Evolutionary conservation across 2,797 vertebrate genomes (phyloP).

Genomic region (Rousettus madagascariensis): DNA sequence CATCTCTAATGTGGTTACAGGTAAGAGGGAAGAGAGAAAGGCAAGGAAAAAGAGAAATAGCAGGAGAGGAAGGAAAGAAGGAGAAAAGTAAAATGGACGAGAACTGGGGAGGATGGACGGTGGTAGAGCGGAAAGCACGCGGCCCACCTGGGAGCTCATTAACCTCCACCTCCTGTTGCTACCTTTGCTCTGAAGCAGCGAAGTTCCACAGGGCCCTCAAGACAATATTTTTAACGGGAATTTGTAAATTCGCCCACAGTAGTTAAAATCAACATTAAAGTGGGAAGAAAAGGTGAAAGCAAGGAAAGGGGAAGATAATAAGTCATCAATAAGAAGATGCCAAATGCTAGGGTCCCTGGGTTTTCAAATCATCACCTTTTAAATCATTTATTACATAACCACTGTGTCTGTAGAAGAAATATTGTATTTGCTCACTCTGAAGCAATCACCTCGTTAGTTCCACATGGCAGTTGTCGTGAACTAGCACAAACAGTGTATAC

Average conservation of each 20-base stretch:
- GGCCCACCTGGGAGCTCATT: background rate
- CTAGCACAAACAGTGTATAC: constrained; percentile 96
- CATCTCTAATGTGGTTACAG: background rate
- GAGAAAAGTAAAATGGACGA: background rate
- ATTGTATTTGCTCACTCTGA: constrained; percentile 19
- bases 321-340: background rate
- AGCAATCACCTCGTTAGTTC: constrained; percentile 94
- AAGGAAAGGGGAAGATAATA: background rate
- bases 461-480: constrained; percentile 97
- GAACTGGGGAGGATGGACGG: background rate
- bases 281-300: background rate
- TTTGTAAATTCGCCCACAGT: background rate
- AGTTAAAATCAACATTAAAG: background rate
- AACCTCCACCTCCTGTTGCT: background rate
- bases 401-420: background rate
- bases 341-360: background rate
- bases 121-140: background rate
- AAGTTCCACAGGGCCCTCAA: background rate
- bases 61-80: background rate
- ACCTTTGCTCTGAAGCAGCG: background rate
- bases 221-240: background rate
- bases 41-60: background rate
- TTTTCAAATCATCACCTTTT: background rate
- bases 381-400: background rate
- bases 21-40: background rate